Conservation (phyloP, 1,140 invertebrate genomes). For the Arion vulgaris region DNA sequence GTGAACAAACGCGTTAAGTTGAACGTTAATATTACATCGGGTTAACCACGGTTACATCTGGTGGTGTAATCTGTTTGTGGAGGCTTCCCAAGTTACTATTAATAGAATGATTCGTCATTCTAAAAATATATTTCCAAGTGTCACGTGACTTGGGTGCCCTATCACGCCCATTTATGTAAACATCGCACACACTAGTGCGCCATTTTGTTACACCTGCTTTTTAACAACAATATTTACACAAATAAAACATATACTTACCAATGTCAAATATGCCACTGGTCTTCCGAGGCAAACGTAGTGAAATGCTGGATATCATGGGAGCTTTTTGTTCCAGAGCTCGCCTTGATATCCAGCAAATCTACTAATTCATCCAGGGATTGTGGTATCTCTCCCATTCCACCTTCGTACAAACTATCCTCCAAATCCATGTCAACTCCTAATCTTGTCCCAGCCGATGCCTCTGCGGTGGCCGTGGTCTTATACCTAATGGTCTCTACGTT, state of each 20-base stretch:
- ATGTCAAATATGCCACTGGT: slow-evolving; percentile 66
- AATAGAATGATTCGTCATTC: neutral
- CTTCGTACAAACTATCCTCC: neutral
- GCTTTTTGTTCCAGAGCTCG: slow-evolving; percentile 29
- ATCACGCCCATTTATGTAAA: slow-evolving; percentile 4
- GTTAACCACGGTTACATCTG: neutral
- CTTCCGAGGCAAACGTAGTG: slow-evolving; percentile 58
- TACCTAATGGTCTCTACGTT: neutral
- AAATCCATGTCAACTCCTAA: neutral
- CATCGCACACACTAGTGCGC: neutral
- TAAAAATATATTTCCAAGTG: neutral
- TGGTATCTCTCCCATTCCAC: slow-evolving; percentile 39
- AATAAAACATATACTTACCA: slow-evolving; percentile 42
- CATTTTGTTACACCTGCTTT: neutral
- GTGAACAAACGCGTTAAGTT: neutral
- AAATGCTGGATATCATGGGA: slow-evolving; percentile 58
- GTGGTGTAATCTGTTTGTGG: neutral
- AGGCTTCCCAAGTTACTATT: neutral
- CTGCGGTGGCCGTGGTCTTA: slow-evolving; percentile 3
- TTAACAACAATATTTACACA: neutral
- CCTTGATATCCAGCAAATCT: slow-evolving; percentile 58
- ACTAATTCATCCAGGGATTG: slow-evolving; percentile 59
- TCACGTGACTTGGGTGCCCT: neutral
- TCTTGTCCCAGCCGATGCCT: slow-evolving; percentile 5
- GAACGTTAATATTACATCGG: neutral